These are phyloP conservation scores for Oreortyx pictus DNA, from an alignment of 2,797 vertebrate species.

Conservation along the genomic window DNA sequence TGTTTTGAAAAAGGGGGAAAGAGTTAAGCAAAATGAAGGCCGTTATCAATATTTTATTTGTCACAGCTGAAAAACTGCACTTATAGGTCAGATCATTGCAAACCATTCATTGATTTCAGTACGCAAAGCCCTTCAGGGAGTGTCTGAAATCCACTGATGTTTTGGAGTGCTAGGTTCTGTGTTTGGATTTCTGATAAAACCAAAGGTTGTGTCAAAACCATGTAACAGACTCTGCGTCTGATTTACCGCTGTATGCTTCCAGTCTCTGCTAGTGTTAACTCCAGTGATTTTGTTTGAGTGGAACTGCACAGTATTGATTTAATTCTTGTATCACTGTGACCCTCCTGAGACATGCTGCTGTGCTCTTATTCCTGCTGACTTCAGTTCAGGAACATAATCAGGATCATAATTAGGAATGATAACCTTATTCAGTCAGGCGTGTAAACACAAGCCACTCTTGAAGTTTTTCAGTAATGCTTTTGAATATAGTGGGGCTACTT, in stretches of 20 bases:
- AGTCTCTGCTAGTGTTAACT: slow-evolving; percentile 26
- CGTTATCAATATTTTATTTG: slow-evolving; percentile 74
- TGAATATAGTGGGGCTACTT: not conserved
- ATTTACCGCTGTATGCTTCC: slow-evolving; percentile 44
- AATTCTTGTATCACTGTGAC: slow-evolving; percentile 18
- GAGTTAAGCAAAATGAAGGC: slow-evolving; percentile 60
- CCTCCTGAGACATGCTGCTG: slow-evolving; percentile 26
- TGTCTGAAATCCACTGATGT: slow-evolving; percentile 77
- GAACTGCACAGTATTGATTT: slow-evolving; percentile 34
- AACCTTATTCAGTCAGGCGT: slow-evolving; percentile 54
- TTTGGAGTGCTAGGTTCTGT: slow-evolving; percentile 76
- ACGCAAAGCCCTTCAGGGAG: slow-evolving; percentile 62
- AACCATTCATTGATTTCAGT: slow-evolving; percentile 51
- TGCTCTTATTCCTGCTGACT: slow-evolving; percentile 54
- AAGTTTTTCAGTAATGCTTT: slow-evolving; percentile 5
- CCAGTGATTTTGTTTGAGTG: not conserved
- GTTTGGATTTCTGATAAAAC: slow-evolving; percentile 79
- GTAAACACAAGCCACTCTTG: slow-evolving; percentile 36
- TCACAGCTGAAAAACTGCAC: slow-evolving; percentile 57
- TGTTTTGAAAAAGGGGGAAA: slow-evolving; percentile 47
- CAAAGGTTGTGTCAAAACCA: slow-evolving; percentile 75
- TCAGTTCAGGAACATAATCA: slow-evolving; percentile 51
- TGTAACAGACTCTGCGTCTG: slow-evolving; percentile 58
- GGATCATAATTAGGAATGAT: slow-evolving; percentile 59
- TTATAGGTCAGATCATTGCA: slow-evolving; percentile 58